Evolutionary conservation across 2,888 invertebrate genomes (phyloP), one percentile per base, ranked within the genome.

Genomic region (Pristionchus exspectatus): DNA sequence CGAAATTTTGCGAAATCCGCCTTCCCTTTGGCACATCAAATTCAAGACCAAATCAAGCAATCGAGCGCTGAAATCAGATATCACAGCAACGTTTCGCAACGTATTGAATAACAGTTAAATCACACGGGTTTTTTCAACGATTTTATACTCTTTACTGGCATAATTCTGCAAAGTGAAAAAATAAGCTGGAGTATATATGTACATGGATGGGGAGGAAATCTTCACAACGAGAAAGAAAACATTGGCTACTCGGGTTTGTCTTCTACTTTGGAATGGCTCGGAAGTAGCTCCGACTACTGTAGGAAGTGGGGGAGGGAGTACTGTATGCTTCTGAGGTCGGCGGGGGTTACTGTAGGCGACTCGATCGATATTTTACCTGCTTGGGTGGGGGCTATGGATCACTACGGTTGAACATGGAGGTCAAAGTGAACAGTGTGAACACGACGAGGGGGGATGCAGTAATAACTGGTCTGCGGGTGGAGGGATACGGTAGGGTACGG

Each of bases 291-390:
- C 44, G 50, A n/a, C 86, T 86, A 86, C 86, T 63, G 86, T 86
- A 66, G 9, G 16, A 21, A 33, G 44, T 10, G n/a, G n/a, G 24
- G 84, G 16, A 1, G 24, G 63, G 63, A 30, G 33, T 74, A 69
- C 69, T 69, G 69, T 69, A 69, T 30, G 69, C 69, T 10, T 50
- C 44, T 50, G 44, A 50, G 44, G 44, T 50, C 56, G 66, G 24
- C 66, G 18, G 69, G 5, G n/a, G 59, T 16, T 1, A 50, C 38
- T 5, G 21, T 27, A 86, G 24, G 66, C 44, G n/a, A 77, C 38
- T 59, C 86, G 50, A 59, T 86, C 86, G 59, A 86, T 86, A 86
- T 66, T 86, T 7, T 59, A 59, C 44, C 66, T 86, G 66, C 86
- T 44, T 77, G 72, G 30, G n/a, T 38, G 66, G 66, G 27, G 9